phyloP scores from a whole-genome alignment of 2,888 invertebrate genomes.

The Eucriotettix oculatus region DNA sequence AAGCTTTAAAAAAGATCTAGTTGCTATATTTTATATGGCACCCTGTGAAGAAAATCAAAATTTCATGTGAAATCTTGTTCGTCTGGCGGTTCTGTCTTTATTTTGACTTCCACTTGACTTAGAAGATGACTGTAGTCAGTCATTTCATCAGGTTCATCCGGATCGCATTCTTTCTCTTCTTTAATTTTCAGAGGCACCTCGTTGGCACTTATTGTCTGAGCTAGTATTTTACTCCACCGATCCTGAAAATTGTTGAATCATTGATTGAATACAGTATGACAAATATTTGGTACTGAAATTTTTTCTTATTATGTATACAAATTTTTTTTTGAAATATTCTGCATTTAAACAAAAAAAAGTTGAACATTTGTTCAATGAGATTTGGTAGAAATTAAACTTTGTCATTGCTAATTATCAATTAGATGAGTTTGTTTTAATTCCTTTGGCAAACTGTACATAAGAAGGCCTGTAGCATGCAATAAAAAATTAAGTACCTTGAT shows the following conservation, averaged over 20 bases:
- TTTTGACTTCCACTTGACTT: constrained; percentile 20
- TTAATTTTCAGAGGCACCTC: constrained; percentile 3
- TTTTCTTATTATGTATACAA: too few relatives aligned
- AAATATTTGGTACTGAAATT: too few relatives aligned
- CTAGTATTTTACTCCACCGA: constrained; percentile 17
- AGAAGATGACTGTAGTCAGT: constrained; percentile 17
- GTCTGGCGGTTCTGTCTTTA: constrained; percentile 19
- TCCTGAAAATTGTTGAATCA: constrained; percentile 10
- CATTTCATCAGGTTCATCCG: constrained; percentile 6
- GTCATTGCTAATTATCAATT: too few relatives aligned
- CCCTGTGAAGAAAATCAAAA: too few relatives aligned
- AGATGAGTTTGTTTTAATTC: too few relatives aligned
- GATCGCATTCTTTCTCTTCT: constrained; percentile 11
- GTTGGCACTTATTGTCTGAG: constrained; percentile 7
- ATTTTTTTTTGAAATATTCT: too few relatives aligned
- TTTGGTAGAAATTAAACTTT: too few relatives aligned
- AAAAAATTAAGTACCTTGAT: constrained; percentile 14
- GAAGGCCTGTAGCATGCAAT: too few relatives aligned
- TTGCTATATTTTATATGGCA: too few relatives aligned
- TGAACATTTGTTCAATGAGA: not conserved
- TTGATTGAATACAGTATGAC: too few relatives aligned
- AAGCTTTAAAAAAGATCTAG: too few relatives aligned
- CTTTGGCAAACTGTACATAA: too few relatives aligned
- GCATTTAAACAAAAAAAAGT: not conserved
- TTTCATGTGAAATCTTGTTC: not conserved